Evolutionary conservation across 2,113 vertebrate species (phyloP), one percentile per base, ranked within the genome.

Genomic region (Python bivittatus): DNA sequence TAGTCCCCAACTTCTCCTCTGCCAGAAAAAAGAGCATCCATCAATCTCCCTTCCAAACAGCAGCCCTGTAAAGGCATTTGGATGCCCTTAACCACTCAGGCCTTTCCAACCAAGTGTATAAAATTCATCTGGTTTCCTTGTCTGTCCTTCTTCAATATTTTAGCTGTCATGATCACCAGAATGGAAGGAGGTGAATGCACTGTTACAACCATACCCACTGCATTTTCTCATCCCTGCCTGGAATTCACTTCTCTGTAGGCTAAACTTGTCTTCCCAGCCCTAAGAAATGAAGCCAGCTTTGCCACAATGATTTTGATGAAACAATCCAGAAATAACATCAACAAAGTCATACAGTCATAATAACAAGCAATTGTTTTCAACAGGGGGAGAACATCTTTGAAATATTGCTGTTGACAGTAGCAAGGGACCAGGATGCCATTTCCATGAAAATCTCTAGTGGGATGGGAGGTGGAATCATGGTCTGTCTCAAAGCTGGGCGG

Each of bases 391-490:
- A 92, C 25, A 86, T 90, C 54, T 23, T 42, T 60, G 58, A 86
- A 88, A 56, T 25, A 53, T 93, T 91, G 86, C 92, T 88, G 57
- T 42, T 96, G 87, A 84, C 90, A 86, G 0, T 54, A 91, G 88
- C 0, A 54, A 61, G 85, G 84, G 42, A 25, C n/a, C 86, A 90
- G 2, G 90, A 17, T 85, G 92, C 5, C 52, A 84, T 86, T 95
- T 86, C 92, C 57, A 68, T 33, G 54, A 72, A 58, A 95, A 94
- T 95, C 92, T 93, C 91, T 90, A 94, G 58, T 85, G 33, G 64
- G 88, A 89, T 90, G 89, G 12, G 44, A 48, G 38, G n/a, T 27
- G 86, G 56, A 68, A 48, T 5, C 42, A 92, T 94, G 94, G 86
- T 86, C 87, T 0, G 90, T 93, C 61, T 88, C 58, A 27, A 60